Conservation (phyloP, 2,113 vertebrate species). For the Acrocephalus kingi region DNA sequence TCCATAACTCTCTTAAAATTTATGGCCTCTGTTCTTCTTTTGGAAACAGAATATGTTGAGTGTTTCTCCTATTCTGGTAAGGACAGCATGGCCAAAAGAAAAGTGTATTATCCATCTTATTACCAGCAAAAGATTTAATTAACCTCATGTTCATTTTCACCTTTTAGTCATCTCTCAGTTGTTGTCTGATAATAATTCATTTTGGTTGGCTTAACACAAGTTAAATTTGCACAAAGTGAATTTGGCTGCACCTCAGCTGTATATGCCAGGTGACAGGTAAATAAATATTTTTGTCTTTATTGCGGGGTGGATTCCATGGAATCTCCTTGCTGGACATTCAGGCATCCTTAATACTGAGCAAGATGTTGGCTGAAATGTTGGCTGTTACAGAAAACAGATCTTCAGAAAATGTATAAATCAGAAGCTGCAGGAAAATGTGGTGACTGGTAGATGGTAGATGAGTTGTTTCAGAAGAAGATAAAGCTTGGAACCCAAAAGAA, state of each 20-base stretch:
- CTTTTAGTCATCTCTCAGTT: not conserved
- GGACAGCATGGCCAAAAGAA: not conserved
- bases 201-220: not conserved
- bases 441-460: rapidly evolving
- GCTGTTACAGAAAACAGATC: not conserved
- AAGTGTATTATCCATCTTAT: not conserved
- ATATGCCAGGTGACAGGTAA: not conserved
- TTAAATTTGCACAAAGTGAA: not conserved
- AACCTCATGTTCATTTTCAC: not conserved
- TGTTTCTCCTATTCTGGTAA: not conserved
- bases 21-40: not conserved
- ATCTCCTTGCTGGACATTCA: not conserved
- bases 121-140: not conserved
- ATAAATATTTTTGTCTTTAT: not conserved
- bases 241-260: not conserved
- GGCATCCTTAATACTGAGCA: not conserved
- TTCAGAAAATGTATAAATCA: not conserved
- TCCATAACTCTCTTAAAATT: not conserved
- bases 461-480: not conserved
- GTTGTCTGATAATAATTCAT: not conserved
- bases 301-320: not conserved
- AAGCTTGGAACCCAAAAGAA: not conserved
- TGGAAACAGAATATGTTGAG: not conserved
- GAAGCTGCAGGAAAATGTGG: not conserved
- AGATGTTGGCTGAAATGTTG: not conserved